These are phyloP conservation scores for Archilochus colubris DNA, from an alignment of 2,113 vertebrate genomes.

Conservation along the genomic window DNA sequence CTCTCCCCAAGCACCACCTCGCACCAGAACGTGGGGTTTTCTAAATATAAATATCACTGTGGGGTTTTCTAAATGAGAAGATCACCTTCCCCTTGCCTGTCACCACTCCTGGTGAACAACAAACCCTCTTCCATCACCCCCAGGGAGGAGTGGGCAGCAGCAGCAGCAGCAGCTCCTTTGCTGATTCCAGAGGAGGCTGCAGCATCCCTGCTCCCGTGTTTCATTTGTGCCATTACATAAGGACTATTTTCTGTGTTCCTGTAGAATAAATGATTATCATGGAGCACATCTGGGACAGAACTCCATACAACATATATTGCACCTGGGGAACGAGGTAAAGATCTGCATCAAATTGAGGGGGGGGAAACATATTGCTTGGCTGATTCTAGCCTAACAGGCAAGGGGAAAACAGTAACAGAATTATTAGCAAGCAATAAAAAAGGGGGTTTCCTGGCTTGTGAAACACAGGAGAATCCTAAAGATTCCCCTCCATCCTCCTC, in stretches of 20 bases:
- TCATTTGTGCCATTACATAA: not conserved
- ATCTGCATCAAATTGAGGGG: not conserved
- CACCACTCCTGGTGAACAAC: too few relatives aligned
- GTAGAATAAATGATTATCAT: not conserved
- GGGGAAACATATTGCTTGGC: not conserved
- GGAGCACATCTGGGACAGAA: not conserved
- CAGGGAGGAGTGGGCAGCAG: too few relatives aligned
- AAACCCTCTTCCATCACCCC: too few relatives aligned
- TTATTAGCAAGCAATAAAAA: not conserved
- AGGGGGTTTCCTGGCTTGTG: not conserved
- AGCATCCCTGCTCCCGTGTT: not conserved
- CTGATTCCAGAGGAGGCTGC: not conserved
- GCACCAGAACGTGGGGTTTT: too few relatives aligned
- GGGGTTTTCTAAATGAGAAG: too few relatives aligned
- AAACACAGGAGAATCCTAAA: not conserved
- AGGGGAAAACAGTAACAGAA: not conserved
- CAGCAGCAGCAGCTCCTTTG: not conserved
- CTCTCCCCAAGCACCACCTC: too few relatives aligned
- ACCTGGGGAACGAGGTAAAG: not conserved
- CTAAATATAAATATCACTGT: too few relatives aligned
- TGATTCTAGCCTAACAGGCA: not conserved
- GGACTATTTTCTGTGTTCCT: not conserved
- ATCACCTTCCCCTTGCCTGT: not conserved
- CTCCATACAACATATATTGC: fast-evolving
- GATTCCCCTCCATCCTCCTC: not conserved